These are phyloP conservation scores for Numenius arquata DNA, from an alignment of 2,113 vertebrate genomes.

Conservation along the genomic window DNA sequence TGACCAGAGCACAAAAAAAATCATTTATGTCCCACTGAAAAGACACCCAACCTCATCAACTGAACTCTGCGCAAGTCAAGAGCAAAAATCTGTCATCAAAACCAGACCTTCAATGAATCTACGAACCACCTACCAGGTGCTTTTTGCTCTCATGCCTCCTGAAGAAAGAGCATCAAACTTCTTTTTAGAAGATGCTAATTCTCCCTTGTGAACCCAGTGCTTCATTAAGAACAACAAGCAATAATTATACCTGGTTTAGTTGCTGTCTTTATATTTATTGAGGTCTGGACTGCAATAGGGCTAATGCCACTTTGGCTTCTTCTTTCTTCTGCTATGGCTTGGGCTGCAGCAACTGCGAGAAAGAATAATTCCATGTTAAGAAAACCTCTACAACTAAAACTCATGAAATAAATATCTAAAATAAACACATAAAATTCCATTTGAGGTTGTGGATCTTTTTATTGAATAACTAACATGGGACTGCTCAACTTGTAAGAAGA, in stretches of 20 bases:
- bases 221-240: background rate
- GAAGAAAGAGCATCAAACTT: background rate
- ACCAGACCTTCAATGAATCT: background rate
- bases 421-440: background rate
- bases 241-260: slow-evolving; percentile 85
- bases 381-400: background rate
- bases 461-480: background rate
- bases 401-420: background rate
- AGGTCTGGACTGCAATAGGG: slow-evolving; percentile 55
- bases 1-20: background rate
- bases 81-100: background rate
- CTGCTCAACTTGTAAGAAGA: background rate
- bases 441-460: background rate
- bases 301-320: slow-evolving; percentile 77
- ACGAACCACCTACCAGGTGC: background rate
- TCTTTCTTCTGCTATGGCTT: slow-evolving; percentile 89
- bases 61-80: background rate
- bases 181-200: background rate
- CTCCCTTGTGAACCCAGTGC: background rate
- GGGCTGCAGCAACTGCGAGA: slow-evolving; percentile 85
- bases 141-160: background rate
- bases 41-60: background rate
- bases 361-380: background rate
- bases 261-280: slow-evolving; percentile 58
- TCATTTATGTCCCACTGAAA: background rate